phyloP scores from a whole-genome alignment of 2,797 vertebrate species.

The Myotis vivesi region DNA sequence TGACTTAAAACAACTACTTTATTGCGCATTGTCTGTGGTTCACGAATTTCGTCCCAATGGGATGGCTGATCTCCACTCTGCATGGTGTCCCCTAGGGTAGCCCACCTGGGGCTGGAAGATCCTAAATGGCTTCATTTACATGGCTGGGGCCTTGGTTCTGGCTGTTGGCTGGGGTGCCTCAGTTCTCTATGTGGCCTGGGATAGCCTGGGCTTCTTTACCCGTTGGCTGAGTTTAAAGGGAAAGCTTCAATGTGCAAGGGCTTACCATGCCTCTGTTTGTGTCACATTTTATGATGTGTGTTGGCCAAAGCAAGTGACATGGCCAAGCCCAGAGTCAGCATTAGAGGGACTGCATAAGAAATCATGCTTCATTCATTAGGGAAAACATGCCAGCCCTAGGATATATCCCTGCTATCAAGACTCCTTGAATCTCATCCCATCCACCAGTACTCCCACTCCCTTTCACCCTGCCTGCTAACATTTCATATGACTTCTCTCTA shows the following conservation, averaged over 20 bases:
- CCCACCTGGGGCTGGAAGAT: background rate
- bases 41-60: background rate
- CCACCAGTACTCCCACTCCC: background rate
- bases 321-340: background rate
- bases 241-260: background rate
- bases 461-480: background rate
- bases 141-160: background rate
- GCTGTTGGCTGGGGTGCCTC: background rate
- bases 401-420: background rate
- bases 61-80: background rate
- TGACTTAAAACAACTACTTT: background rate
- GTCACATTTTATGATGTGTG: background rate
- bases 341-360: background rate
- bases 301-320: background rate
- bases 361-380: background rate
- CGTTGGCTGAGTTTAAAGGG: background rate
- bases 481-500: background rate
- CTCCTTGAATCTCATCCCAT: background rate
- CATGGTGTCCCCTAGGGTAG: background rate
- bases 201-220: background rate
- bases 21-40: background rate
- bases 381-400: too few species aligned
- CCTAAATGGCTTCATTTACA: background rate
- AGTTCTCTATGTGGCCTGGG: background rate
- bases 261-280: background rate